These are phyloP conservation scores for Fregetta grallaria DNA, from an alignment of 2,113 vertebrate genomes.

Conservation along the genomic window DNA sequence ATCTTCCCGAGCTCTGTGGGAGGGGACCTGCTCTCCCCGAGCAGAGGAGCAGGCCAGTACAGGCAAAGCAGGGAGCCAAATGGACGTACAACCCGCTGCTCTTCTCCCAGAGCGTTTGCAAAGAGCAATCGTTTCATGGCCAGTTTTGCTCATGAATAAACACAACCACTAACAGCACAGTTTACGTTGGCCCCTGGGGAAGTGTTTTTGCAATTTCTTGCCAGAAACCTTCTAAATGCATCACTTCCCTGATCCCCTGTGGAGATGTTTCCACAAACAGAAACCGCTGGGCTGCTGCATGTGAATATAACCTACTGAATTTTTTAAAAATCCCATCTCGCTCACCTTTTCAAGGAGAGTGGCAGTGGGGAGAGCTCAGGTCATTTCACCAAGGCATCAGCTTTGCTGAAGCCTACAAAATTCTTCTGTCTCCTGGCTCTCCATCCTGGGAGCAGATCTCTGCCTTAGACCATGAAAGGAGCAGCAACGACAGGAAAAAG, in stretches of 20 bases:
- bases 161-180: background rate
- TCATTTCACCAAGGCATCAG: background rate
- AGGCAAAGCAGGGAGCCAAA: background rate
- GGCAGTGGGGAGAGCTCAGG: background rate
- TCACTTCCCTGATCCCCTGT: background rate
- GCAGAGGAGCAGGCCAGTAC: background rate
- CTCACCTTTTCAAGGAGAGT: background rate
- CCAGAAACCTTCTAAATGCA: constrained; percentile 36
- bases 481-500: background rate
- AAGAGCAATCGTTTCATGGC: background rate
- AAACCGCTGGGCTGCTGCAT: background rate
- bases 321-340: background rate
- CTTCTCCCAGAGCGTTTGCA: background rate
- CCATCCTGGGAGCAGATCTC: background rate
- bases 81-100: rapidly evolving
- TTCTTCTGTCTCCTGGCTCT: rapidly evolving
- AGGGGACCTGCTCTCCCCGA: background rate
- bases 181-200: background rate
- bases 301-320: background rate
- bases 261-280: background rate
- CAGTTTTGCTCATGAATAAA: background rate
- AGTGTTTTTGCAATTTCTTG: background rate
- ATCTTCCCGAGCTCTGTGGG: background rate
- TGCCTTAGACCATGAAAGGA: background rate
- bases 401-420: background rate